A percentile compares a stretch with the other conserved stretches of the same genome.
Evolutionary conservation across 2,888 invertebrate species (phyloP).

Genomic region (Hydrotaea diabolus): DNA sequence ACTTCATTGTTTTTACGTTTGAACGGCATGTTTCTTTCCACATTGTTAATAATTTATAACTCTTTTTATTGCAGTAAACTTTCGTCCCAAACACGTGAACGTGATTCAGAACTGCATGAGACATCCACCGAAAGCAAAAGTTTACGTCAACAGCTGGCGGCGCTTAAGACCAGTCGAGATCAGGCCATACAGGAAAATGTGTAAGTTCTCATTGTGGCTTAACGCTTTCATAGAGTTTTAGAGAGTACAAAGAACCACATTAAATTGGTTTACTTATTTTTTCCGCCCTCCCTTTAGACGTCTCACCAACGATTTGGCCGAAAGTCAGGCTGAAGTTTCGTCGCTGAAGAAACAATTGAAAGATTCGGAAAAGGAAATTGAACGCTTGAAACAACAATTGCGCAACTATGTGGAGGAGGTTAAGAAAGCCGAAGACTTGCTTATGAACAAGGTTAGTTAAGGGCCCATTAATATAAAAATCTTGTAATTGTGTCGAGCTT

Average conservation of each 20-base stretch:
- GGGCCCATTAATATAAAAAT: not conserved
- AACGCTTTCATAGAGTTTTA: not conserved
- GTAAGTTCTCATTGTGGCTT: slow-evolving; percentile 71
- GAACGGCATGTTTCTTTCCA: slow-evolving; percentile 1
- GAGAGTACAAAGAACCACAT: not conserved
- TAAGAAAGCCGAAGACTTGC: slow-evolving; percentile 88
- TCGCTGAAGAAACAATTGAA: slow-evolving; percentile 86
- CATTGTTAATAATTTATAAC: slow-evolving; percentile 29
- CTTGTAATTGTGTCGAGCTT: not conserved
- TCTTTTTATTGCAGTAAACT: slow-evolving; percentile 74
- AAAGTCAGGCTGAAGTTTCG: slow-evolving; percentile 84
- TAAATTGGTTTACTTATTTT: too few species aligned
- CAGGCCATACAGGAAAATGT: slow-evolving; percentile 79
- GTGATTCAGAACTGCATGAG: slow-evolving; percentile 77
- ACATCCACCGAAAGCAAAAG: slow-evolving; percentile 78
- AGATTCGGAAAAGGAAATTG: slow-evolving; percentile 86
- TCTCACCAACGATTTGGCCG: slow-evolving; percentile 87
- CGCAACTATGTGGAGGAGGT: slow-evolving; percentile 92
- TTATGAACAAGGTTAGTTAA: slow-evolving; percentile 84
- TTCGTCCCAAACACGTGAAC: slow-evolving; percentile 73
- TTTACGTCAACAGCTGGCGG: slow-evolving; percentile 77
- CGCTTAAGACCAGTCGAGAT: slow-evolving; percentile 78
- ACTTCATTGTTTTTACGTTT: not conserved
- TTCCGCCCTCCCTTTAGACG: slow-evolving; percentile 81
- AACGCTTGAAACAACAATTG: slow-evolving; percentile 87